Conservation (phyloP, 2,113 vertebrate species). For the Brachyistius frenatus region DNA sequence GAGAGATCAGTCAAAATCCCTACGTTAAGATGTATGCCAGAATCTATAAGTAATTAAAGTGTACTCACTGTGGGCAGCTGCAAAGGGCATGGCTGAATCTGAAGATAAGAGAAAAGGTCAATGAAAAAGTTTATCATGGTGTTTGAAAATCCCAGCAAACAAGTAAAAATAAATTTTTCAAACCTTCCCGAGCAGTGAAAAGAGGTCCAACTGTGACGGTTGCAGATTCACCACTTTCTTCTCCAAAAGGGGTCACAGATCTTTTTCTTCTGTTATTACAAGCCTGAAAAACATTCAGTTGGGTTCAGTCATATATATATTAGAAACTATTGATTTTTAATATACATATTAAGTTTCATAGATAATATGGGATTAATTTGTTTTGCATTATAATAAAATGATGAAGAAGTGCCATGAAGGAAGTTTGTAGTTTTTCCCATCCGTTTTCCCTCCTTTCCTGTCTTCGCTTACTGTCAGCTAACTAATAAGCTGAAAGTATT, state of each 20-base stretch:
- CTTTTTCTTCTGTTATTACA: constrained; percentile 74
- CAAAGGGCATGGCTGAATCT: constrained; percentile 29
- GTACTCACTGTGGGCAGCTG: constrained; percentile 70
- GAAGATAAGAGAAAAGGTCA: constrained; percentile 13
- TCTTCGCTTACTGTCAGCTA: not conserved
- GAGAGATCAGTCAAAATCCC: not conserved
- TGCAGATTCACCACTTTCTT: constrained; percentile 66
- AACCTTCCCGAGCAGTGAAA: constrained; percentile 72
- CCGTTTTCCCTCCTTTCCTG: not conserved
- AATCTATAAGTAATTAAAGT: not conserved
- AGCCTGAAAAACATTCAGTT: constrained; percentile 58
- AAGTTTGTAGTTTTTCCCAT: not conserved
- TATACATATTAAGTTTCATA: not conserved
- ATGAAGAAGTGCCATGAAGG: too few relatives aligned
- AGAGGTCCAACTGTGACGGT: constrained; percentile 84
- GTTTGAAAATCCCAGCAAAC: not conserved
- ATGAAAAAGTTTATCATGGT: not conserved
- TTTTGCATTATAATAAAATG: not conserved
- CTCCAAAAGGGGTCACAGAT: constrained; percentile 55
- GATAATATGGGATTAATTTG: not conserved
- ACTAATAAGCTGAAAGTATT: not conserved
- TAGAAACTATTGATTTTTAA: too few relatives aligned
- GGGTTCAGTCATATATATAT: not conserved
- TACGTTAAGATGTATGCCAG: not conserved
- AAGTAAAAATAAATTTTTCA: not conserved